Conservation (phyloP, 1,140 invertebrate genomes). For the Cotesia typhae region DNA sequence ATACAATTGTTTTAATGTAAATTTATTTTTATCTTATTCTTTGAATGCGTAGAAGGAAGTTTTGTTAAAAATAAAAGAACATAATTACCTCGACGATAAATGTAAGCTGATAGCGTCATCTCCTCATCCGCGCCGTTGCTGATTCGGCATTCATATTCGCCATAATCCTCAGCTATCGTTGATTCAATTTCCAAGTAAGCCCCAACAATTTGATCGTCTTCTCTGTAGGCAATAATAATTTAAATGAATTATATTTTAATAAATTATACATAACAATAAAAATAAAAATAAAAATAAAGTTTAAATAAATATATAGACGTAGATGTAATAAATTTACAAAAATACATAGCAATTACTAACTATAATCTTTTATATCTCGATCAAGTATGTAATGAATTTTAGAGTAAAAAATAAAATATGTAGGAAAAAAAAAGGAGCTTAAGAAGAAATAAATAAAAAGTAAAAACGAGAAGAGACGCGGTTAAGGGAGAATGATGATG, state of each 20-base stretch:
- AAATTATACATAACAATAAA: background rate
- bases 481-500: conserved; percentile 25
- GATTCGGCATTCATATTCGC: conserved; percentile 72
- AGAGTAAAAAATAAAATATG: conserved; percentile 6
- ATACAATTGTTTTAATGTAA: background rate
- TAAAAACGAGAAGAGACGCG: conserved; percentile 17
- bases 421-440: background rate
- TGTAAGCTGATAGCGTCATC: conserved; percentile 57
- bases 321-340: background rate
- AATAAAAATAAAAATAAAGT: background rate
- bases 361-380: too few relatives aligned
- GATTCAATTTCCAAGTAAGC: conserved; percentile 73
- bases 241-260: background rate
- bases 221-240: conserved; percentile 62
- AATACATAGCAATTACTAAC: too few relatives aligned
- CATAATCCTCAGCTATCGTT: conserved; percentile 72
- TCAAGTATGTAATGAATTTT: background rate
- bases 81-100: conserved; percentile 60
- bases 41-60: conserved; percentile 20
- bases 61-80: conserved; percentile 11
- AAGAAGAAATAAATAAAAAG: background rate
- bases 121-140: conserved; percentile 66
- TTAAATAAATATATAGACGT: conserved; percentile 10
- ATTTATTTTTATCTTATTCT: conserved; percentile 26
- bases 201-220: conserved; percentile 74